Evolutionary conservation across 2,797 vertebrate species (phyloP).

Genomic region (Synaphobranchus kaupii): DNA sequence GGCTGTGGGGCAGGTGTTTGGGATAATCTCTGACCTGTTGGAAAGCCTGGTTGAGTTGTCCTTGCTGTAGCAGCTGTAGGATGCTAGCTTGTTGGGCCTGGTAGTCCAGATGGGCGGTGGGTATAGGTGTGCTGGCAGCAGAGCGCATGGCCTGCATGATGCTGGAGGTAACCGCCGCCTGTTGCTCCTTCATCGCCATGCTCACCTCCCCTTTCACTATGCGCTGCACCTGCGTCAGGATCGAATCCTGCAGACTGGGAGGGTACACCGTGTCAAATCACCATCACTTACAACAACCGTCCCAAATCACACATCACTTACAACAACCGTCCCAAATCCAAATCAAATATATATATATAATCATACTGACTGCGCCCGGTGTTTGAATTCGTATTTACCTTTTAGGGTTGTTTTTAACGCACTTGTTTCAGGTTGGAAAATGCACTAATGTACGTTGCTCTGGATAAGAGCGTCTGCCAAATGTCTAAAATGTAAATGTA

Average conservation of each 20-base stretch:
- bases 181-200: slow-evolving; percentile 96
- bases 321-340: neutral
- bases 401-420: no score
- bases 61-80: slow-evolving; percentile 93
- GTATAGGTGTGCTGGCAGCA: slow-evolving; percentile 89
- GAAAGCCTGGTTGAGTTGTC: slow-evolving; percentile 97
- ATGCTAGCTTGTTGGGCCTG: slow-evolving; percentile 93
- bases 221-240: slow-evolving; percentile 90
- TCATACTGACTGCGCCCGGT: no score
- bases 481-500: no score
- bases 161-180: slow-evolving; percentile 91
- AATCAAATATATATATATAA: no score
- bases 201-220: slow-evolving; percentile 96
- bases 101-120: slow-evolving; percentile 90
- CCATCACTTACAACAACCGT: neutral
- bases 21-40: slow-evolving; percentile 81
- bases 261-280: neutral
- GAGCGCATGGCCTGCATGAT: slow-evolving; percentile 99
- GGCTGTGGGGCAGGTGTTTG: neutral
- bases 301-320: neutral
- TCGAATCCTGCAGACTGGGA: slow-evolving; percentile 91
- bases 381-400: no score
- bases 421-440: no score
- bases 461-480: no score
- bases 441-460: no score